These are phyloP conservation scores for Microhierax caerulescens DNA, from an alignment of 2,797 vertebrate genomes.

Conservation along the genomic window DNA sequence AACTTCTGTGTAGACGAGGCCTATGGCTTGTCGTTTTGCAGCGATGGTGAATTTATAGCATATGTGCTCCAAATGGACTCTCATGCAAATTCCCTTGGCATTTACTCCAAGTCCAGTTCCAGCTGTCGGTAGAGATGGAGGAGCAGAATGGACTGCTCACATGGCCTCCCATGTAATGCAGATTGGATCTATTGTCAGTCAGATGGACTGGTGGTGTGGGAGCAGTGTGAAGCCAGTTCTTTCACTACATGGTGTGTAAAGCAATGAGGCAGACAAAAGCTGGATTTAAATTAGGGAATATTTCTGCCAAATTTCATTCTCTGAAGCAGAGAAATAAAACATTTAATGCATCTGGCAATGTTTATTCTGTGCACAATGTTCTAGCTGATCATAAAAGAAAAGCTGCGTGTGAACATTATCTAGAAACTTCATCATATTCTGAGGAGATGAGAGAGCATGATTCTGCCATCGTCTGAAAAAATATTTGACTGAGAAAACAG, in stretches of 20 bases:
- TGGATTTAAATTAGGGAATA: constrained; percentile 58
- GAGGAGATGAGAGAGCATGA: neutral
- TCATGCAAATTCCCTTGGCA: constrained; percentile 49
- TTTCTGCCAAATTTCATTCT: constrained; percentile 65
- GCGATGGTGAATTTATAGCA: constrained; percentile 7
- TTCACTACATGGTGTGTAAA: constrained; percentile 61
- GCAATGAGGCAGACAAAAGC: constrained; percentile 66
- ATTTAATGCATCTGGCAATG: constrained; percentile 53
- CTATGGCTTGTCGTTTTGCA: constrained; percentile 19
- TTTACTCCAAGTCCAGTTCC: constrained; percentile 42
- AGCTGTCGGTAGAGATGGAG: constrained; percentile 41
- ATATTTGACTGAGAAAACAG: neutral
- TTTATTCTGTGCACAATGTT: constrained; percentile 50
- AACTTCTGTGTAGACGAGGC: neutral
- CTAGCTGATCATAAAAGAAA: constrained; percentile 48
- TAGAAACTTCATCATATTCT: constrained; percentile 34
- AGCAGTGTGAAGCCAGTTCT: constrained; percentile 65
- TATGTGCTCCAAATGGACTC: constrained; percentile 38
- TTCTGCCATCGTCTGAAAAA: neutral
- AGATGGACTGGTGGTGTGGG: constrained; percentile 62
- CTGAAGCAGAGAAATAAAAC: constrained; percentile 61
- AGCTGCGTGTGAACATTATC: constrained; percentile 40
- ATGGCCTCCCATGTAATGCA: constrained; percentile 47
- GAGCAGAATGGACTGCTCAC: constrained; percentile 24
- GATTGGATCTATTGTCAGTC: constrained; percentile 66